Evolutionary conservation across 2,113 vertebrate species (phyloP).

Genomic region (Elgaria multicarinata): DNA sequence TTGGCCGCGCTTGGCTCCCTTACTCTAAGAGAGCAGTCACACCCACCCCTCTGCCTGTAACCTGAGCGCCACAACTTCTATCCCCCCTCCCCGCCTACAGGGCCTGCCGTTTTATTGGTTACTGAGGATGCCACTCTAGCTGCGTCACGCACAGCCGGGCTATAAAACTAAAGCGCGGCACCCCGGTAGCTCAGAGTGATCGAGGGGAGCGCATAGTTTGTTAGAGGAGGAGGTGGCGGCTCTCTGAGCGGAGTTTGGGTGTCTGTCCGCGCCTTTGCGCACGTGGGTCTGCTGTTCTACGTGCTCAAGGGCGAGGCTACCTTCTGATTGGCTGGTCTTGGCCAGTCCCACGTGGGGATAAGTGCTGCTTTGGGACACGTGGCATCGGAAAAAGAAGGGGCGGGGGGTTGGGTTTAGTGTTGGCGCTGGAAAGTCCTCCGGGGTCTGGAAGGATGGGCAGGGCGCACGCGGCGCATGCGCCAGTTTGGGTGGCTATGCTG

Average conservation of each 20-base stretch:
- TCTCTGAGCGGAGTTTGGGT: background rate
- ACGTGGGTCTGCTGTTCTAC: slow-evolving; percentile 32
- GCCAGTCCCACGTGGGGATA: slow-evolving; percentile 25
- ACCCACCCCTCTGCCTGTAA: background rate
- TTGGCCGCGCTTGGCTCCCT: background rate
- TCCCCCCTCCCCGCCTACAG: background rate
- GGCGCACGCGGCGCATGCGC: background rate
- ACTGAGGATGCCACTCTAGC: accelerated
- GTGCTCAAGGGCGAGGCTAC: slow-evolving; percentile 36
- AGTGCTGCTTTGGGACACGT: slow-evolving; percentile 58
- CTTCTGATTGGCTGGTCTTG: background rate
- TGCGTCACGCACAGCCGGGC: background rate
- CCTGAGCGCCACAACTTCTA: background rate
- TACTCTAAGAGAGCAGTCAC: background rate
- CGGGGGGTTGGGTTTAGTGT: background rate
- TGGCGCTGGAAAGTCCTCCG: background rate
- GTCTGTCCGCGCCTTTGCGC: background rate
- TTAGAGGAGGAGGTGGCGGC: accelerated
- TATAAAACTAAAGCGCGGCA: slow-evolving; percentile 6
- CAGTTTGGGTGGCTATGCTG: background rate
- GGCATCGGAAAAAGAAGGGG: slow-evolving; percentile 19
- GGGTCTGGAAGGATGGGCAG: background rate
- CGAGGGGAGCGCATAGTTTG: background rate
- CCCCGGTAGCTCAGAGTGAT: background rate
- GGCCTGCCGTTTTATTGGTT: background rate